Evolutionary conservation across 2,113 vertebrate species (phyloP), one percentile per base, ranked within the genome.

Genomic region (Vombatus ursinus): DNA sequence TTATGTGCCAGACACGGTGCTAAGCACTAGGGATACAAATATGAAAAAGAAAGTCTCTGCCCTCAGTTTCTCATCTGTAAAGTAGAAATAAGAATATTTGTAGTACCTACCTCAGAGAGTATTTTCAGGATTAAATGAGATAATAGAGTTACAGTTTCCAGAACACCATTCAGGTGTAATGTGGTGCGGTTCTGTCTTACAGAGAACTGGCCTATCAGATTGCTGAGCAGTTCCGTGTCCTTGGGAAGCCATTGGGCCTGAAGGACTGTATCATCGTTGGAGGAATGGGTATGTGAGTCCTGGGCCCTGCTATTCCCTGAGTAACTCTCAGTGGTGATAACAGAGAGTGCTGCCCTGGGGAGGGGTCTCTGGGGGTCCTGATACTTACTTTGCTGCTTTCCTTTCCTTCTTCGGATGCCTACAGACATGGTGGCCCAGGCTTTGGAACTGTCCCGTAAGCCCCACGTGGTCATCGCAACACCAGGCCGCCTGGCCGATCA

Each of bases 201-300:
- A 99, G 99, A 98, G 99, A 99, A 96, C 98, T 99, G 97, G 99
- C 99, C 8, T 99, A 99, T 97, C 99, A 99, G 99, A 99, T 99
- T 1, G 99, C 99, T 0, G 99, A 99, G 98, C 99, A 99, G 98
- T 99, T 99, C 97, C 98, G 99, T 0, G 99, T 99, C 52, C 98
- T 99, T 96, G 99, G 99, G 52, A 99, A 99, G 94, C 99, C 99
- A 0, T 97, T 99, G 23, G 99, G 99, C 52, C 97, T 99, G 94
- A 99, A 98, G 95, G 99, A 99, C 44, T 99, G 99, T 90, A 99
- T 99, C 94, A 94, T 99, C 4, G 99, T 99, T 0, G 99, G 99
- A 0, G 99, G 99, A 98, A 99, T 99, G 98, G 99, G 99, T 99
- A 99, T 96, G 97, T 95, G 53, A 91, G 1, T 26, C 91, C 8